A percentile compares a stretch with the other conserved stretches of the same genome.
Conservation (phyloP, 2,888 invertebrate species). For the Dasypogon diadema region DNA sequence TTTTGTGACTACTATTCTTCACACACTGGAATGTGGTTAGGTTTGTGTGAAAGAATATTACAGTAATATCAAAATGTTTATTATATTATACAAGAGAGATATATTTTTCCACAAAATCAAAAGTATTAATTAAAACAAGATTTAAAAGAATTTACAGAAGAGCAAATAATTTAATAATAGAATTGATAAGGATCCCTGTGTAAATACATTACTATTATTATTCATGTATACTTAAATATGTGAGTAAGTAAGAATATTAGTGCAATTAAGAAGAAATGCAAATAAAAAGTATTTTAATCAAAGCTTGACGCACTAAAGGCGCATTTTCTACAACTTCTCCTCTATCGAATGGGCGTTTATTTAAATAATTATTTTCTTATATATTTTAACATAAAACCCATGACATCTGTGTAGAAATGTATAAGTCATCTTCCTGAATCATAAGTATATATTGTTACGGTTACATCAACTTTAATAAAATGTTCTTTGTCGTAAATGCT, state of each 20-base stretch:
- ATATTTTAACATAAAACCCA: too few relatives aligned
- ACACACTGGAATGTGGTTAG: background rate
- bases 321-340: background rate
- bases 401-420: too few relatives aligned
- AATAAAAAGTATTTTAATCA: slow-evolving; percentile 33
- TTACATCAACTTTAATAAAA: too few relatives aligned
- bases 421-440: too few relatives aligned
- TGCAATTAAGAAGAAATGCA: slow-evolving; percentile 36
- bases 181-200: too few relatives aligned
- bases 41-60: background rate
- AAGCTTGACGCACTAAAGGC: slow-evolving; percentile 7
- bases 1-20: too few relatives aligned
- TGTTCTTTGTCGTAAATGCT: too few relatives aligned
- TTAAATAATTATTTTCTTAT: too few relatives aligned
- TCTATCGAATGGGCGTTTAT: too few relatives aligned
- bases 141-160: background rate
- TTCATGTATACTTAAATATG: slow-evolving; percentile 5
- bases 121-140: slow-evolving; percentile 12
- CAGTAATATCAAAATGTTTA: background rate
- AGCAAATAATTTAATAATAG: slow-evolving; percentile 3
- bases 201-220: too few relatives aligned
- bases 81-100: background rate
- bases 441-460: too few relatives aligned
- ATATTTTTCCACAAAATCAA: slow-evolving; percentile 50
- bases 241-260: slow-evolving; percentile 25